Evolutionary conservation across 2,113 vertebrate genomes (phyloP).

Genomic region (Thamnophis sirtalis): DNA sequence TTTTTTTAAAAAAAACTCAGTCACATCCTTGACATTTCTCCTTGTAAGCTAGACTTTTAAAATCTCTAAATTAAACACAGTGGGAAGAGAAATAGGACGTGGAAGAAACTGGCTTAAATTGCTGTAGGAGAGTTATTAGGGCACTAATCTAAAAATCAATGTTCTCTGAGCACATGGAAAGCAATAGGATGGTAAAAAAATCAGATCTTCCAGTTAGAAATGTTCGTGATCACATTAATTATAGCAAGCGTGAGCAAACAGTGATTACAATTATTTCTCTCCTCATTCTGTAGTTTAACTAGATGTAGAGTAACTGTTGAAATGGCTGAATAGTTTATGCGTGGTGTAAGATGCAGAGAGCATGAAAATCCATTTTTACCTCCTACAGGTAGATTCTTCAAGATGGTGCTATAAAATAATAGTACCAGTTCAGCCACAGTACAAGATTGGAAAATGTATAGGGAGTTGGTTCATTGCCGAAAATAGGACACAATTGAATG

Average conservation of each 20-base stretch:
- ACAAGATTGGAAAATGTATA: not conserved
- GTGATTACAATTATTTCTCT: not conserved
- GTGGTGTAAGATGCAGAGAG: not conserved
- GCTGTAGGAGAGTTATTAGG: conserved; percentile 17
- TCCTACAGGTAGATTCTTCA: conserved; percentile 29
- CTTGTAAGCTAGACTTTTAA: conserved; percentile 36
- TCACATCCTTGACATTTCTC: not conserved
- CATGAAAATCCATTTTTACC: conserved; percentile 24
- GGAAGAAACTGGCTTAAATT: conserved; percentile 34
- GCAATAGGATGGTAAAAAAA: conserved; percentile 4
- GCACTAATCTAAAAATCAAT: conserved; percentile 41
- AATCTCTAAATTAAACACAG: conserved; percentile 38
- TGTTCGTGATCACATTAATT: conserved; percentile 16
- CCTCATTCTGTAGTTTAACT: conserved; percentile 2
- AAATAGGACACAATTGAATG: not conserved
- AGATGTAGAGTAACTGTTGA: conserved; percentile 24
- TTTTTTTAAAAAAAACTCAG: not conserved
- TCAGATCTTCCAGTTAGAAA: conserved; percentile 13
- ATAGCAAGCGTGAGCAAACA: not conserved
- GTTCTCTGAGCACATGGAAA: conserved; percentile 11
- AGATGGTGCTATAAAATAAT: conserved; percentile 11
- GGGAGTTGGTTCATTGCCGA: not conserved
- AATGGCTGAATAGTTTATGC: conserved; percentile 39
- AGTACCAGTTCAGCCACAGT: not conserved
- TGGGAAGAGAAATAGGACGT: conserved; percentile 29